Base-by-base conservation (phyloP, 1,140 invertebrate genomes). In the Drosophila sp. region DNA sequence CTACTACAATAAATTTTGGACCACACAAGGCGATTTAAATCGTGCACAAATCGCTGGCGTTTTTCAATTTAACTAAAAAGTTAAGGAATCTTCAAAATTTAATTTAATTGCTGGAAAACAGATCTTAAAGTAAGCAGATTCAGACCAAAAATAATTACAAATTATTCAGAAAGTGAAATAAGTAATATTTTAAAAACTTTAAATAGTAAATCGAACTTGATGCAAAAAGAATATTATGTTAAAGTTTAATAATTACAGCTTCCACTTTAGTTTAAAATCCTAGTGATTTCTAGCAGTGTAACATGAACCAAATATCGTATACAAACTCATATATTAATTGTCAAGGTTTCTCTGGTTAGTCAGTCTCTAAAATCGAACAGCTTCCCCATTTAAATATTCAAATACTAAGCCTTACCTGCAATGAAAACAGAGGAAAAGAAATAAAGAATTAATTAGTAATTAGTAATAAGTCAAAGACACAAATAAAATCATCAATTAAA, bases 321-420 rank as follows among this genome's bases (percentile, higher is more conserved):
- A 14, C 36, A 27, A 57, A 45, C 40, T 21, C 53, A 25, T 56
- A 53, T 56, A 11, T 21, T 40, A 40, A 56, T 21, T 34, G 57
- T 18, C 56, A 59, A 59, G 56, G 54, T 45, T 45, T 58, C 21
- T 29, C 21, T 29, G 27, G 13, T 58, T 58, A 58, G 34, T 27
- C 18, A 11, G 36, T 36, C 53, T 41, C 21, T 41, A 34, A 25
- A 40, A 41, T 18, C 34, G n/a, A 38, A 43, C 4, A 16, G 9
- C 25, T 43, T 21, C 14, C 32, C 38, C 16, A n/a, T 29, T 66
- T 9, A 27, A 13, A 16, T 45, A 40, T 7, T 38, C 41, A 7
- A 25, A 40, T n/a, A n/a, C n/a, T n/a, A 36, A 25, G n/a, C 29
- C 78, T 81, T 81, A 81, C 78, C 78, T 81, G 59, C 18, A 81